A percentile compares a stretch with the other conserved stretches of the same genome.
Conservation (phyloP, 2,888 invertebrate species). For the Osmoderma eremita region DNA sequence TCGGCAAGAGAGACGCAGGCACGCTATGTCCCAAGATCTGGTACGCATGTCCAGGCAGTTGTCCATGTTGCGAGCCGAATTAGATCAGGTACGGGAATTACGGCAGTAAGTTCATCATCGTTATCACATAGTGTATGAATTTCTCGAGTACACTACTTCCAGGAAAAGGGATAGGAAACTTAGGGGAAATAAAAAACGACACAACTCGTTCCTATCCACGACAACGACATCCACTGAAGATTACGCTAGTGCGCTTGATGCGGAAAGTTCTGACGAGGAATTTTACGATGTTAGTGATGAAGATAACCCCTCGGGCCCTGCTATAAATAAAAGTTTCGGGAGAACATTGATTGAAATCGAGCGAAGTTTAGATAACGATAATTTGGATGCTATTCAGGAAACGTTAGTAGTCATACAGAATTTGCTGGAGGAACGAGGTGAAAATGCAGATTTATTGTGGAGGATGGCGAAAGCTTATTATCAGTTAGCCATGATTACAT, state of each 20-base stretch:
- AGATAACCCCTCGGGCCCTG: constrained; percentile 48
- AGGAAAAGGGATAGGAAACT: constrained; percentile 36
- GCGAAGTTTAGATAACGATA: constrained; percentile 53
- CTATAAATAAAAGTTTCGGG: neutral
- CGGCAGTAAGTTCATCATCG: constrained; percentile 45
- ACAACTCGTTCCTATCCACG: constrained; percentile 39
- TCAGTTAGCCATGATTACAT: constrained; percentile 51
- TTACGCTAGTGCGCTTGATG: constrained; percentile 56
- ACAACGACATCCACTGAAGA: constrained; percentile 54
- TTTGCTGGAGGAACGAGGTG: constrained; percentile 56
- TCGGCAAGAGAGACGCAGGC: constrained; percentile 57
- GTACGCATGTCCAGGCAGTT: constrained; percentile 58
- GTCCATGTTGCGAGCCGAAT: constrained; percentile 54
- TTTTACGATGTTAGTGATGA: constrained; percentile 62
- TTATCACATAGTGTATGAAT: neutral
- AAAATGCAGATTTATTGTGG: constrained; percentile 58
- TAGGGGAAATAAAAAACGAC: constrained; percentile 36
- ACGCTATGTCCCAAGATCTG: constrained; percentile 58
- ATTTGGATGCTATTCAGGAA: constrained; percentile 49
- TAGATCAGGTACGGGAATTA: constrained; percentile 54
- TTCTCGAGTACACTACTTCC: constrained; percentile 7
- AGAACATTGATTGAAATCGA: constrained; percentile 54
- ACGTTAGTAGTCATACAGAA: constrained; percentile 53
- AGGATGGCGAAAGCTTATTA: constrained; percentile 60
- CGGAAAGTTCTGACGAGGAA: constrained; percentile 61